Evolutionary conservation across 2,888 invertebrate genomes (phyloP).

Genomic region (Tetragonisca angustula): DNA sequence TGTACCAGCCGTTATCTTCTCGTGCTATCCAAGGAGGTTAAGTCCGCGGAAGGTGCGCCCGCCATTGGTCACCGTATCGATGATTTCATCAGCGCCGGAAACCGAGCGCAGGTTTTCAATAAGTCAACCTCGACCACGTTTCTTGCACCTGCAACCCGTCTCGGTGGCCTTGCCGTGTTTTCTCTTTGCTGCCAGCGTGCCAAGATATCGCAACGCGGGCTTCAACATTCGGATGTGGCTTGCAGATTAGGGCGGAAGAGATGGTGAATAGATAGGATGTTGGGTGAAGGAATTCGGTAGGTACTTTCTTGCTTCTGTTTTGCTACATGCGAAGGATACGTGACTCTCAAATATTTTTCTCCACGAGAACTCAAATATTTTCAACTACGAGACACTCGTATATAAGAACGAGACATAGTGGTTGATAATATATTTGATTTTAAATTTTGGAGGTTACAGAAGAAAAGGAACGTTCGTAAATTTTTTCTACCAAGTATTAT

Average conservation of each 20-base stretch:
- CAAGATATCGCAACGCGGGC: neutral
- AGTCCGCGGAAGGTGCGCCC: constrained; percentile 42
- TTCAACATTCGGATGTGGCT: neutral
- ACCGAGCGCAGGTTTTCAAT: constrained; percentile 15
- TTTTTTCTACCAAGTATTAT: no score
- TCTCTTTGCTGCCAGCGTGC: constrained; percentile 12
- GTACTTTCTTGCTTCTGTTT: no score
- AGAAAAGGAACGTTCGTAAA: no score
- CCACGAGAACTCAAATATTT: no score
- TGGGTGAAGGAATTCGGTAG: neutral
- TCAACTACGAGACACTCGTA: no score
- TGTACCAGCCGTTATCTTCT: constrained; percentile 59
- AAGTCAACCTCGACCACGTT: neutral
- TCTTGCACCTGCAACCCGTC: constrained; percentile 16
- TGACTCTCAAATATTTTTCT: no score
- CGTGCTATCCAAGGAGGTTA: constrained; percentile 49
- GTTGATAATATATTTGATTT: no score
- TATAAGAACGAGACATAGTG: no score
- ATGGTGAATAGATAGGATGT: neutral
- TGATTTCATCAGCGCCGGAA: constrained; percentile 50
- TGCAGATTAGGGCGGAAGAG: neutral
- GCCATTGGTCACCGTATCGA: constrained; percentile 47
- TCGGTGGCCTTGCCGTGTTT: neutral
- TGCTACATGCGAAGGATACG: no score
- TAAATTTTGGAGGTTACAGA: no score